Conservation (phyloP, 2,113 vertebrate species). For the Cephalopterus ornatus region DNA sequence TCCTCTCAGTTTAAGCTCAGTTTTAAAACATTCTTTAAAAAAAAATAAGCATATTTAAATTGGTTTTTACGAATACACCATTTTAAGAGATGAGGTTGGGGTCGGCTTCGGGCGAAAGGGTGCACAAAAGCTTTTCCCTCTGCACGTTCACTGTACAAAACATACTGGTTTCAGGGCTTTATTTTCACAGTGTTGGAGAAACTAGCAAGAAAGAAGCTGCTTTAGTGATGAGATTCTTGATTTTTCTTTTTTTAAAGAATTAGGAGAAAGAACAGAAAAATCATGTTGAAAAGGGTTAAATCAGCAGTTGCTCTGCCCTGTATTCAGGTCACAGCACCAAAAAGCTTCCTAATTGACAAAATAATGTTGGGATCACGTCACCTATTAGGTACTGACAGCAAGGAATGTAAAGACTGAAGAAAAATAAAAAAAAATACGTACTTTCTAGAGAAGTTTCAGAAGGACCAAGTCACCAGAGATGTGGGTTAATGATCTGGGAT, state of each 20-base stretch:
- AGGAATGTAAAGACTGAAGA: background rate
- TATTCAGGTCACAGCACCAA: background rate
- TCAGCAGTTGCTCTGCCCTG: background rate
- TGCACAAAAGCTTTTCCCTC: background rate
- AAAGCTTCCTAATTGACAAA: background rate
- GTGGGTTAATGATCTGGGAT: background rate
- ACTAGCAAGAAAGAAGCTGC: background rate
- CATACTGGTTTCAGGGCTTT: background rate
- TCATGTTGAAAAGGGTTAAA: fast-evolving
- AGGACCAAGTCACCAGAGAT: fast-evolving
- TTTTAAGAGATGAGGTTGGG: background rate
- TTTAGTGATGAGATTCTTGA: too few species aligned
- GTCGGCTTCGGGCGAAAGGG: background rate
- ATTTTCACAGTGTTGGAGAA: background rate
- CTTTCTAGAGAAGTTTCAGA: background rate
- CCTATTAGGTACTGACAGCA: background rate
- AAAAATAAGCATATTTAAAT: background rate
- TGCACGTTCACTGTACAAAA: fast-evolving
- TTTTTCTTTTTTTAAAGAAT: background rate
- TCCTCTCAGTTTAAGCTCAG: background rate
- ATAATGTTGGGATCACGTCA: background rate
- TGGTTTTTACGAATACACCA: background rate
- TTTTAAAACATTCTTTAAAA: background rate
- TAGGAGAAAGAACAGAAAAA: background rate
- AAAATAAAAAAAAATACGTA: background rate